Evolutionary conservation across 2,113 vertebrate species (phyloP).

Genomic region (Esox niger): DNA sequence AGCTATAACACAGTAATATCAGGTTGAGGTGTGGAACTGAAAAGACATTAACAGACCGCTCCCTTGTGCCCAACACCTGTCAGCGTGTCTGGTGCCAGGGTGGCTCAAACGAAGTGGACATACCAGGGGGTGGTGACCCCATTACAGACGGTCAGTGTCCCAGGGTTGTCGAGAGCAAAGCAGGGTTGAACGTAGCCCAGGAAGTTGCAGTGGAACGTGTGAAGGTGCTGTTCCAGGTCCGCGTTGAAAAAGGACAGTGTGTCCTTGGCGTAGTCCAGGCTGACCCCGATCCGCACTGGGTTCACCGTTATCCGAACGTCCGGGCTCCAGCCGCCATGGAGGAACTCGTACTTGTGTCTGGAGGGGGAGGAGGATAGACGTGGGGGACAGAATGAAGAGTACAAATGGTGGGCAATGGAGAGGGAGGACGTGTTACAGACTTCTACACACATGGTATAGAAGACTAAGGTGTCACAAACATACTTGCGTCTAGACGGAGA

Average conservation of each 20-base stretch:
- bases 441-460: no score
- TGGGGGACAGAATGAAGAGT: no score
- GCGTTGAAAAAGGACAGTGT: constrained; percentile 88
- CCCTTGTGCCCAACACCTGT: no score
- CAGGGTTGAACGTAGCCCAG: constrained; percentile 83
- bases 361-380: not conserved
- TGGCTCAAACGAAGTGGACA: not conserved
- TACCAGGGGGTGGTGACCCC: constrained; percentile 69
- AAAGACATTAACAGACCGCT: no score
- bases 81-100: no score
- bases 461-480: no score
- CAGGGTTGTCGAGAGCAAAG: constrained; percentile 86
- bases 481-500: no score
- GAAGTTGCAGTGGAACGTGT: constrained; percentile 79
- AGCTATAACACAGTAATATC: no score
- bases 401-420: no score
- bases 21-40: no score
- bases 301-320: constrained; percentile 71
- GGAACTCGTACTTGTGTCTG: constrained; percentile 89
- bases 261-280: constrained; percentile 82
- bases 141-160: constrained; percentile 76
- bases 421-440: no score
- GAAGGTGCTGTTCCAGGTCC: constrained; percentile 82
- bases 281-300: constrained; percentile 73
- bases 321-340: constrained; percentile 79